A percentile compares a stretch with the other conserved stretches of the same genome.
Conservation (phyloP, 2,888 invertebrate species). For the Caenorhabditis sp. region DNA sequence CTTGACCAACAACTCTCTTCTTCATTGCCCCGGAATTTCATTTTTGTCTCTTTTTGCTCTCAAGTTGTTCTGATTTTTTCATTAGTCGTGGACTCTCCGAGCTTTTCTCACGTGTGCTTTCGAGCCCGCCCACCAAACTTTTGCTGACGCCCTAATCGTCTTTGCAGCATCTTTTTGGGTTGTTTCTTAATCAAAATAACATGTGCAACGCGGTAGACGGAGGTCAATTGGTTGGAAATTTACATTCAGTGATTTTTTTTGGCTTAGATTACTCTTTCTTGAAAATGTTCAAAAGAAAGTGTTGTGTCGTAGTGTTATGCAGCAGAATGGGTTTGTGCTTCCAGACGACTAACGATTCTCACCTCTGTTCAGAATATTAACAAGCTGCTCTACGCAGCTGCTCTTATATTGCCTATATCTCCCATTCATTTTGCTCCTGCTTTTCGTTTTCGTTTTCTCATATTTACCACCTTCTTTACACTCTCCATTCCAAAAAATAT, state of each 20-base stretch:
- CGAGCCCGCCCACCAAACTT: constrained; percentile 17
- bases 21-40: not conserved
- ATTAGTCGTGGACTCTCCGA: constrained; percentile 42
- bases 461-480: constrained; percentile 43
- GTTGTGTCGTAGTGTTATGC: too few species aligned
- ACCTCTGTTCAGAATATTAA: constrained; percentile 11
- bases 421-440: constrained; percentile 31
- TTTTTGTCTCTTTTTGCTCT: constrained; percentile 15
- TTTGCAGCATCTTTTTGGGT: constrained; percentile 33
- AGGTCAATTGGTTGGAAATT: constrained; percentile 33
- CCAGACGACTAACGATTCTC: not conserved
- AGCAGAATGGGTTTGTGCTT: not conserved
- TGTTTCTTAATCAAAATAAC: constrained; percentile 21
- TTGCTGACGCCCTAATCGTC: constrained; percentile 45
- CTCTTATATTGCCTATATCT: constrained; percentile 30
- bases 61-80: constrained; percentile 18
- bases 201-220: not conserved
- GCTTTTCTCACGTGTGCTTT: constrained; percentile 57
- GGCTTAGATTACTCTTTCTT: too few species aligned
- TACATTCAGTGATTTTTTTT: too few species aligned
- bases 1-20: constrained; percentile 5
- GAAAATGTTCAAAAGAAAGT: too few species aligned
- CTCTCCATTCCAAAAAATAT: constrained; percentile 35
- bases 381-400: constrained; percentile 16
- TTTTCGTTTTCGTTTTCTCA: constrained; percentile 20